These are phyloP conservation scores for Napeogenes sylphis DNA, from an alignment of 2,888 invertebrate species.

Conservation along the genomic window DNA sequence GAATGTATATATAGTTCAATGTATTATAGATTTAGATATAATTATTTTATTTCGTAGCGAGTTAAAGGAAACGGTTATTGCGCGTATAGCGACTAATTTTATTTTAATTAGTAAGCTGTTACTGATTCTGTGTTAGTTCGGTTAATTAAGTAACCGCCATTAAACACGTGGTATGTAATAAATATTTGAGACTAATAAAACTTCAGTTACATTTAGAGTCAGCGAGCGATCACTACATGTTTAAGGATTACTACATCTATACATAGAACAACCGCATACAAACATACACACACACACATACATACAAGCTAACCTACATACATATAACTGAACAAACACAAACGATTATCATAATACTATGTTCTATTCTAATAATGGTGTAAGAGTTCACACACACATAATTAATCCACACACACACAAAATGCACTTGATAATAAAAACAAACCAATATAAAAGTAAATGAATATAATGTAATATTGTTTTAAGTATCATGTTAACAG, in stretches of 20 bases:
- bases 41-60: constrained; percentile 44
- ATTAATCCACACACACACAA: too few relatives aligned
- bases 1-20: constrained; percentile 52
- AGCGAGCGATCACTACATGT: constrained; percentile 3
- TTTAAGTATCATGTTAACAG: constrained; percentile 14
- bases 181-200: constrained; percentile 4
- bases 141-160: constrained; percentile 19
- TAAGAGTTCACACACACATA: too few relatives aligned
- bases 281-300: too few relatives aligned
- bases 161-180: constrained; percentile 1
- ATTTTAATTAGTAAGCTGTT: constrained; percentile 42
- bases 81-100: constrained; percentile 37
- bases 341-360: too few relatives aligned
- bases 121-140: constrained; percentile 37
- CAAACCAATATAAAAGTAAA: too few relatives aligned
- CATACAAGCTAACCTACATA: too few relatives aligned
- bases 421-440: too few relatives aligned
- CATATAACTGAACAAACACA: too few relatives aligned
- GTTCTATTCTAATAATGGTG: too few relatives aligned
- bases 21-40: constrained; percentile 42
- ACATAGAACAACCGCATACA: too few relatives aligned
- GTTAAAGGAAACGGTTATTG: constrained; percentile 11
- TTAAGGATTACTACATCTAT: neutral
- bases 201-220: neutral
- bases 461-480: too few relatives aligned